Evolutionary conservation across 2,888 invertebrate genomes (phyloP).

Genomic region (Subacronicta megacephala): DNA sequence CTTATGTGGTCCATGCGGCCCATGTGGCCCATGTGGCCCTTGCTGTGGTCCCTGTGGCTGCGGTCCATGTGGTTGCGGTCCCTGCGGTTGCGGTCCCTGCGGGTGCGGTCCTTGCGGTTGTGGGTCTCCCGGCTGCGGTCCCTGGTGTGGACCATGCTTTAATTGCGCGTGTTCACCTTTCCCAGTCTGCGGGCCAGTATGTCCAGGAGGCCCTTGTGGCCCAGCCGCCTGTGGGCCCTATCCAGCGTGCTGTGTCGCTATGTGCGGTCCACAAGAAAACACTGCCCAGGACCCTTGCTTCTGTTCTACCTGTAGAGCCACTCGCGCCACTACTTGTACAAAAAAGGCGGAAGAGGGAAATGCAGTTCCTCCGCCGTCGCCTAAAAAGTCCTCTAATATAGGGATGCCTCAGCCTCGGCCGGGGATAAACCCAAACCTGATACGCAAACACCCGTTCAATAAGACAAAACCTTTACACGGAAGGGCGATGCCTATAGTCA

Average conservation of each 20-base stretch:
- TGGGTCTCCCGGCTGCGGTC: slow-evolving; percentile 38
- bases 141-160: slow-evolving; percentile 51
- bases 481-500: slow-evolving; percentile 26
- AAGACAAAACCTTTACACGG: slow-evolving; percentile 35
- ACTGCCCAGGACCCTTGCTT: slow-evolving; percentile 1
- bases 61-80: slow-evolving; percentile 3
- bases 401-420: slow-evolving; percentile 26
- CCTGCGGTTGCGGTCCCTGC: slow-evolving; percentile 37
- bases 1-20: slow-evolving; percentile 57
- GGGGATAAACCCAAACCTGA: slow-evolving; percentile 43
- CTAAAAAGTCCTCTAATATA: slow-evolving; percentile 1
- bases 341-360: background rate
- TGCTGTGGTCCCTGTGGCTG: slow-evolving; percentile 20
- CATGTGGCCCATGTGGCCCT: slow-evolving; percentile 22
- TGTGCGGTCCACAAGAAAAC: background rate
- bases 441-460: slow-evolving; percentile 47
- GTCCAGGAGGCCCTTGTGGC: slow-evolving; percentile 51
- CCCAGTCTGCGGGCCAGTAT: background rate
- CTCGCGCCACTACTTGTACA: background rate
- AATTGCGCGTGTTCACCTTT: slow-evolving; percentile 55
- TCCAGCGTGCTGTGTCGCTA: slow-evolving; percentile 25
- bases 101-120: slow-evolving; percentile 35
- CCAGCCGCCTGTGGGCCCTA: slow-evolving; percentile 41
- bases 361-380: background rate
- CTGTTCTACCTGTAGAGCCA: slow-evolving; percentile 13